Evolutionary conservation across 2,113 vertebrate genomes (phyloP), one percentile per base, ranked within the genome.

Genomic region (Dinomys branickii): DNA sequence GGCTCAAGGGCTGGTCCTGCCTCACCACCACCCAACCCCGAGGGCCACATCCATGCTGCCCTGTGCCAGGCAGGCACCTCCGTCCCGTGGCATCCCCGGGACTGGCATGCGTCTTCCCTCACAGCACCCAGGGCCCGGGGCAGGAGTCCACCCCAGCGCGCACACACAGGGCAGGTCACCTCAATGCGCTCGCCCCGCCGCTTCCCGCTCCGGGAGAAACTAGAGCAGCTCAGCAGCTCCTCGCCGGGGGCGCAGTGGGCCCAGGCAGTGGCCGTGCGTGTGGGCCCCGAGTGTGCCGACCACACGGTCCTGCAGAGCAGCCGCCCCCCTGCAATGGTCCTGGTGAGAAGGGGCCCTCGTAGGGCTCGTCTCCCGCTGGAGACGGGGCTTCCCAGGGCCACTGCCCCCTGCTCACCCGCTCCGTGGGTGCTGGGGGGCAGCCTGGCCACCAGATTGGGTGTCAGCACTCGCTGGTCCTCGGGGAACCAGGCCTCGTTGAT

Each of bases 291-390:
- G 97, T 75, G 98, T 0, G 98, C 98, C 0, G 99, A 99, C 99
- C 99, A 99, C 98, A 99, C 99, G 0, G 99, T 99, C 87, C 99
- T 99, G 95, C 99, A 99, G 35, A 99, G 96, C 54, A 99, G 98
- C 94, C 97, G 98, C 87, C 99, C 54, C 2, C 85, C 91, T 95
- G 61, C 75, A 67, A 87, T 20, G 67, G 65, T 33, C 14, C 19
- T 0, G 41, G 20, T 86, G 28, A 94, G 95, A 8, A 35, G 69
- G 69, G n/a, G 38, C 17, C 69, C 38, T 38, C 1, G 20, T 24
- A 73, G n/a, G 38, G 12, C 22, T 41, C 69, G 5, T n/a, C 20
- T 38, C 69, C n/a, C 12, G 4, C 20, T 41, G 69, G 69, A 20
- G 38, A 44, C 44, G 16, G 41, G 17, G 6, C 73, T 26, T 77